phyloP scores from a whole-genome alignment of 1,140 invertebrate species.

The Fopius arisanus region DNA sequence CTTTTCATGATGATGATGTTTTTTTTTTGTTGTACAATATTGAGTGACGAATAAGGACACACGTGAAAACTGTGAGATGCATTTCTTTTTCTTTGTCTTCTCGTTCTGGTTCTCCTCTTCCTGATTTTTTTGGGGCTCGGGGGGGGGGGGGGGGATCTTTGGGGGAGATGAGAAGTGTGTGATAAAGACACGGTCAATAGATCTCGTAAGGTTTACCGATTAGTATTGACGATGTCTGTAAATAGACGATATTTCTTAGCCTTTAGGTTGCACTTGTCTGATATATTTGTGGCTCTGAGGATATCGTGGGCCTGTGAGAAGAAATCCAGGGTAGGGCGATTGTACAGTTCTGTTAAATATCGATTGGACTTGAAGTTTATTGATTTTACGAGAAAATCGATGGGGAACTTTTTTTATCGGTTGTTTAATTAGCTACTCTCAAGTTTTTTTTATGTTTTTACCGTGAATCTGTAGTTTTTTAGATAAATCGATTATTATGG shows the following conservation, averaged over 20 bases:
- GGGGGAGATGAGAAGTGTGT: not conserved
- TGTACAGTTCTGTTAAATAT: too few species aligned
- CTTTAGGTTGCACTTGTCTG: too few species aligned
- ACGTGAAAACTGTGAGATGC: not conserved
- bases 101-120: not conserved
- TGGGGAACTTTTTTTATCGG: too few species aligned
- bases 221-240: slow-evolving; percentile 45
- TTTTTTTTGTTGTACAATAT: slow-evolving; percentile 1
- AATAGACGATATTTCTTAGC: slow-evolving; percentile 37
- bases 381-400: too few species aligned
- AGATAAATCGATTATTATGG: too few species aligned
- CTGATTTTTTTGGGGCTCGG: not conserved
- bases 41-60: not conserved
- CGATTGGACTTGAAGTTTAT: too few species aligned
- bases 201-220: slow-evolving; percentile 29
- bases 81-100: not conserved
- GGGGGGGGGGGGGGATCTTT: not conserved
- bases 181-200: slow-evolving; percentile 13
- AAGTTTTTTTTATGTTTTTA: too few species aligned
- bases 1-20: not conserved
- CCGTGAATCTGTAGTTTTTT: too few species aligned
- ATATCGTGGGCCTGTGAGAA: too few species aligned
- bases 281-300: too few species aligned
- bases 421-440: too few species aligned
- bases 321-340: too few species aligned